phyloP scores from a whole-genome alignment of 2,888 invertebrate species.

The Drosophila nigritarsus region DNA sequence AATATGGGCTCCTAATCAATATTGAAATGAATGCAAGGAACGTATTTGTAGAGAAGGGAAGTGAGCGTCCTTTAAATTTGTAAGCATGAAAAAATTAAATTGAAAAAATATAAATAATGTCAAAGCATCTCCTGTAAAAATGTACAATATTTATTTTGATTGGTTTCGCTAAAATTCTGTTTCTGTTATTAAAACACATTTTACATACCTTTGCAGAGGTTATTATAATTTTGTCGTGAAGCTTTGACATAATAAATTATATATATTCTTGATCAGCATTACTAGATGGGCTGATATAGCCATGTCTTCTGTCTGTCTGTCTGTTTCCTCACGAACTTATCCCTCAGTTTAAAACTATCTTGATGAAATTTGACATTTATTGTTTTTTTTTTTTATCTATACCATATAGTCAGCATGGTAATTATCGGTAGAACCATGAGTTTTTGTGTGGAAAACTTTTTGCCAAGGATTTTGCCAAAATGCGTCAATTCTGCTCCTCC shows the following conservation, averaged over 20 bases:
- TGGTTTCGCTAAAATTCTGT: neutral
- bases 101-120: neutral
- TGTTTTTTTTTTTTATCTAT: neutral
- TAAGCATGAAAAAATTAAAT: neutral
- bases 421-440: neutral
- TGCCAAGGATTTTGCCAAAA: neutral
- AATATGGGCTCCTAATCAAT: neutral
- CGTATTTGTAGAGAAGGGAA: neutral
- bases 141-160: neutral
- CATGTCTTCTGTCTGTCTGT: neutral
- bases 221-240: neutral
- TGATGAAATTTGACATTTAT: neutral
- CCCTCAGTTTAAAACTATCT: neutral
- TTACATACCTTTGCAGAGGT: neutral
- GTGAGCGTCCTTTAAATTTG: neutral
- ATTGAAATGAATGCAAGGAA: neutral
- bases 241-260: neutral
- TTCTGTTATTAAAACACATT: neutral
- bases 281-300: neutral
- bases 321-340: neutral
- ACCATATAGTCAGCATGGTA: neutral
- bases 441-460: neutral
- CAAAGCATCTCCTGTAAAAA: neutral
- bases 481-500: neutral
- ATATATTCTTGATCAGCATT: neutral